Percentiles rank a stretch among this genome's conserved stretches.
These are phyloP conservation scores for Colaptes auratus DNA, from an alignment of 2,113 vertebrate species.

Conservation along the genomic window DNA sequence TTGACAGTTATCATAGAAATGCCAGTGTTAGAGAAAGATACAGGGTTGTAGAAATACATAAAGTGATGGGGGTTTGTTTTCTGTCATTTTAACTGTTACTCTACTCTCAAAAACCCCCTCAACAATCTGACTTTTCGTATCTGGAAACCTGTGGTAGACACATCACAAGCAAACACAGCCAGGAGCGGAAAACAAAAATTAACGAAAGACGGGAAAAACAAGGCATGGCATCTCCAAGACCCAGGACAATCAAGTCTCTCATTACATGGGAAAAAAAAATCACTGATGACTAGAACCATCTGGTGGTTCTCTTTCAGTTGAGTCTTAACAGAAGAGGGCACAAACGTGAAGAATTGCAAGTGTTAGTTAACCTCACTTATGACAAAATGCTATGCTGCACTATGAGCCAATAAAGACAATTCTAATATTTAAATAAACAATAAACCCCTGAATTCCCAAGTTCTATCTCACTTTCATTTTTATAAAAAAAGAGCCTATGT, in stretches of 20 bases:
- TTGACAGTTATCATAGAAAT: not conserved
- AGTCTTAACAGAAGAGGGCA: not conserved
- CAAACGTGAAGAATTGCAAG: not conserved
- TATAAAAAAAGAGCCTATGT: not conserved
- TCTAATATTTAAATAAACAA: not conserved
- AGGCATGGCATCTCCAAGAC: not conserved
- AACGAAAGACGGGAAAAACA: not conserved
- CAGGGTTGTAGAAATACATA: not conserved
- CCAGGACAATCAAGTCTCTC: not conserved
- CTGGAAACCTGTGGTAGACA: not conserved
- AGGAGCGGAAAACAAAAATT: not conserved
- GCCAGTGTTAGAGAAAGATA: not conserved
- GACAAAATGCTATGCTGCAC: not conserved
- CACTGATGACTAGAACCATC: not conserved
- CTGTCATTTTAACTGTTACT: not conserved
- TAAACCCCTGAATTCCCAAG: not conserved
- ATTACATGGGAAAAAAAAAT: not conserved
- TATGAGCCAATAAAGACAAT: not conserved
- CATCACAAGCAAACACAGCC: not conserved
- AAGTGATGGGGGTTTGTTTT: not conserved
- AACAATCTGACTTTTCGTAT: not conserved
- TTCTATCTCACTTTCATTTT: not conserved
- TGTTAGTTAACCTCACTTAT: not conserved
- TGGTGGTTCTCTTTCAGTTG: not conserved
- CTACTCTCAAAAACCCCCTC: not conserved